phyloP scores from a whole-genome alignment of 2,797 vertebrate genomes.

The Hydrolagus colliei region DNA sequence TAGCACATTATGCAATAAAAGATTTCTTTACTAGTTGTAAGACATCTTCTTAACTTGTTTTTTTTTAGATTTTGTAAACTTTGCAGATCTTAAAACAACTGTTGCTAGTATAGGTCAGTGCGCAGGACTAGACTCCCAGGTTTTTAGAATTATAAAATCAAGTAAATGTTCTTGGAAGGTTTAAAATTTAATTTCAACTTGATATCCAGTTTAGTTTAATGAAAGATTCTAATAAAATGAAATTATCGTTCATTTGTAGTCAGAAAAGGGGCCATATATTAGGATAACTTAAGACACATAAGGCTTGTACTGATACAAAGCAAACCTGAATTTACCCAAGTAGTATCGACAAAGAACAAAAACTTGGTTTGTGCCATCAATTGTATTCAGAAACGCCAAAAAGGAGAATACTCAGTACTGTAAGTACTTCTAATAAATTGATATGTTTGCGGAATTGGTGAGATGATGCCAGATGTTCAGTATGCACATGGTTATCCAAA shows the following conservation, averaged over 20 bases:
- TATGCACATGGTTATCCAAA: too few species aligned
- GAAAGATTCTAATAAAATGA: neutral
- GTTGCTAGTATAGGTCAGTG: conserved; percentile 28
- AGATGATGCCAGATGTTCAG: neutral
- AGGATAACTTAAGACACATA: too few species aligned
- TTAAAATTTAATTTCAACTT: conserved; percentile 20
- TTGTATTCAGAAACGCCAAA: conserved; percentile 1
- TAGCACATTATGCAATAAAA: conserved; percentile 33
- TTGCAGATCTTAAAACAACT: conserved; percentile 30
- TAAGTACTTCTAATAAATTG: neutral
- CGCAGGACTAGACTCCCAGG: conserved; percentile 24
- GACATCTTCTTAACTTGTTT: conserved; percentile 34
- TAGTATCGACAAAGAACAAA: conserved; percentile 42
- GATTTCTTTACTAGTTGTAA: conserved; percentile 39
- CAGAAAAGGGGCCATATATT: neutral
- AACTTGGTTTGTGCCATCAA: conserved; percentile 43
- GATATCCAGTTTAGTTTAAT: conserved; percentile 26
- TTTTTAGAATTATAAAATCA: neutral
- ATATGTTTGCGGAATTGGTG: neutral
- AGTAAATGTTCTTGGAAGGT: conserved; percentile 22
- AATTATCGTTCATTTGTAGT: neutral
- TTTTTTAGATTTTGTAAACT: conserved; percentile 29
- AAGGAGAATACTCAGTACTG: neutral
- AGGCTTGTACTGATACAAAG: too few species aligned
- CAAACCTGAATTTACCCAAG: neutral